These are phyloP conservation scores for Melanerpes formicivorus DNA, from an alignment of 2,113 vertebrate genomes.

Conservation along the genomic window DNA sequence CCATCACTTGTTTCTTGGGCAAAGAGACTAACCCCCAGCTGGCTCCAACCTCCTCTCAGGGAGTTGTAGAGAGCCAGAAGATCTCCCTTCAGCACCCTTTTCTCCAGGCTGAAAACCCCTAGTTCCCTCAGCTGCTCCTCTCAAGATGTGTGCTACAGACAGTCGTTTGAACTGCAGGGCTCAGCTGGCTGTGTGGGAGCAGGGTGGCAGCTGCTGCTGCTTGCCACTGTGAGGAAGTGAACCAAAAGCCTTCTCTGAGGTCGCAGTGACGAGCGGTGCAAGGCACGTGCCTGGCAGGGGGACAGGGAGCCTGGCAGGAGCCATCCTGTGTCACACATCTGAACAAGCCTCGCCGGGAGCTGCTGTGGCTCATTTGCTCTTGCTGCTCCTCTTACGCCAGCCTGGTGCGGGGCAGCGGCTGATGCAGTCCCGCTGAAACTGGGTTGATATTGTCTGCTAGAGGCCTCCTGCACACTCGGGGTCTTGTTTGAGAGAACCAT, in stretches of 20 bases:
- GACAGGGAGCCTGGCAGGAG: not conserved
- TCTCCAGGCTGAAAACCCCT: not conserved
- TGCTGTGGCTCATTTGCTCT: not conserved
- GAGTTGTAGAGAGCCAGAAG: no score
- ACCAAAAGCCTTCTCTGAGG: not conserved
- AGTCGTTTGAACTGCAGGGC: fast-evolving
- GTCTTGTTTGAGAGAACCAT: not conserved
- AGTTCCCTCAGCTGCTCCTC: not conserved
- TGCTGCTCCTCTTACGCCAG: fast-evolving
- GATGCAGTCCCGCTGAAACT: not conserved
- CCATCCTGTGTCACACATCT: not conserved
- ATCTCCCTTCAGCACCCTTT: no score
- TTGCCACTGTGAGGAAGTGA: fast-evolving
- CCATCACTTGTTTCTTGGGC: no score
- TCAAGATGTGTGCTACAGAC: not conserved
- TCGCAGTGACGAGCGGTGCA: not conserved
- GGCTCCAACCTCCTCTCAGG: no score
- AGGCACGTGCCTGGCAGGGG: constrained; percentile 41
- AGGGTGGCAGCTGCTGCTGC: not conserved
- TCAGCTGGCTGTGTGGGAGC: not conserved
- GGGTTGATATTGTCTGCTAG: constrained; percentile 10
- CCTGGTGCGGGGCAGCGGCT: not conserved
- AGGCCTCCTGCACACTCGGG: not conserved
- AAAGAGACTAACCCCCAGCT: no score
- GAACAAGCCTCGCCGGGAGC: not conserved